Evolutionary conservation across 2,888 invertebrate species (phyloP), one percentile per base, ranked within the genome.

Genomic region (Philaethria dido): DNA sequence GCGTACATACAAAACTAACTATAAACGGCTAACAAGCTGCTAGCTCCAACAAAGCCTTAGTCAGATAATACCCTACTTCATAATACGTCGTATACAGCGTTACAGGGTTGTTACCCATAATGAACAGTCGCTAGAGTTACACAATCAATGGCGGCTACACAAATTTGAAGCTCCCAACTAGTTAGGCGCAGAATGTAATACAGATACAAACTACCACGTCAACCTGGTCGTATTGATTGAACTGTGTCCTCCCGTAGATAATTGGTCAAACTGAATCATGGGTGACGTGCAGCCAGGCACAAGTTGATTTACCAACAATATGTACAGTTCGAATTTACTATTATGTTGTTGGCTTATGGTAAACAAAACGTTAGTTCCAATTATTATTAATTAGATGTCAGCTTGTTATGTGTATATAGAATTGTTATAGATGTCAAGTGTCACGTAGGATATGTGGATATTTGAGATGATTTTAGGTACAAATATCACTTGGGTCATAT

Each of bases 261-360:
- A 57, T 57, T 57, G 42, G 42, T 57, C 42, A 25, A 42, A 57
- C 11, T 57, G 22, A 42, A 57, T 57, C 57, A 42, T n/a, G n/a
- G 22, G n/a, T 11, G n/a, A 42, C 39, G 55, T 14, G 22, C n/a
- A 9, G 22, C 9, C 42, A n/a, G 1, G 14, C 6, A 55, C 22
- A 9, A 25, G n/a, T 22, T 55, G 11, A 52, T 57, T 22, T 42
- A 25, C 25, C 22, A 57, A 22, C 42, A n/a, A 4, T 14, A 22
- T 14, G 11, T 1, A 20, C n/a, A 4, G 4, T 6, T 3, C 14
- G 22, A 13, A 14, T 47, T 13, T 47, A 22, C 1, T 8, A 47
- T 47, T 11, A 33, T 33, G 33, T 39, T 33, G 33, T 39, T 39
- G 6, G 13, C 39, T 13, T 39, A 33, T 8, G 5, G 9, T 1